Evolutionary conservation across 2,113 vertebrate species (phyloP), one percentile per base, ranked within the genome.

Genomic region (Procavia capensis): DNA sequence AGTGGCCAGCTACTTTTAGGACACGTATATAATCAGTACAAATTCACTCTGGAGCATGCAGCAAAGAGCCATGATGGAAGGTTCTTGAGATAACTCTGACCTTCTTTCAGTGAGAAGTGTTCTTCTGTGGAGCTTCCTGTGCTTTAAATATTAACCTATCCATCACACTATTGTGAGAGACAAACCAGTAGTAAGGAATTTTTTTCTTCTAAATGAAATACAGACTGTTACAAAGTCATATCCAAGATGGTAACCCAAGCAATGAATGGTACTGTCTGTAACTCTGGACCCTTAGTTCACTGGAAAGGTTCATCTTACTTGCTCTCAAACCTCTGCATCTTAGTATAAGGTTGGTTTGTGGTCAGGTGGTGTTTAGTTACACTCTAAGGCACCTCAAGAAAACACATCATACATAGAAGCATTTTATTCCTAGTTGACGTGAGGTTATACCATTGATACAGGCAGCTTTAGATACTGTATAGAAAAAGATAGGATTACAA

Each of bases 131-230:
- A 80, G 9, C 47, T 70, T 34, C 41, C 4, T 27, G 2, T 74
- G 24, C 85, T 95, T 90, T 94, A 89, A 94, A 75, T 91, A 84
- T 79, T 86, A 81, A 57, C 50, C 36, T 70, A 85, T 74, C 41
- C 39, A 43, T 27, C 8, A 36, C 20, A 9, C 41, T 72, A 90
- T 78, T 95, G 63, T 82, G 9, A 85, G 25, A 61, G 31, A 36
- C 1, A 91, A 29, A 39, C 6, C 25, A 86, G 22, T 24, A 89
- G 47, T n/a, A 68, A 24, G 59, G 41, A 25, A 45, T 81, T 59
- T 75, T 72, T 39, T 74, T 39, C 82, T 61, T 50, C n/a, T 19
- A 39, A 88, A 14, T n/a, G 68, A 22, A 41, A 81, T 63, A 20
- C 25, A 9, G 20, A 66, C 36, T 70, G 17, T 70, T 82, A 14